Evolutionary conservation across 1,140 invertebrate species (phyloP).

Genomic region (Anastrepha ludens): DNA sequence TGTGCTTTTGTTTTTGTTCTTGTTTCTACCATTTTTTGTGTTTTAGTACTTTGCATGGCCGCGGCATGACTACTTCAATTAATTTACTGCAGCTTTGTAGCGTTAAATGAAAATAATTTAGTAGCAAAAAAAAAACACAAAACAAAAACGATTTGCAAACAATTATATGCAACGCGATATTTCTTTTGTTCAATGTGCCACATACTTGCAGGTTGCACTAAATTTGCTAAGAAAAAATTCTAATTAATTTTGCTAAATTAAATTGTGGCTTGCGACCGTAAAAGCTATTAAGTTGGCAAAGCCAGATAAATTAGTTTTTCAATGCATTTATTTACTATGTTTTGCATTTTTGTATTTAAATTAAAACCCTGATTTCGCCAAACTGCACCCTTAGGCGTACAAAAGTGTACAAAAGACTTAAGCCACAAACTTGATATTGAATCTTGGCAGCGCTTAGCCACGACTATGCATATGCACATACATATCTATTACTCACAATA

Average conservation of each 20-base stretch:
- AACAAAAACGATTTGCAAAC: too few species aligned
- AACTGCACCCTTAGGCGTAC: not conserved
- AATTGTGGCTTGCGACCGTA: slow-evolving; percentile 9
- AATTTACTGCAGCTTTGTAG: slow-evolving; percentile 27
- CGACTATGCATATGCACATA: too few species aligned
- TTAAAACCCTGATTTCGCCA: not conserved
- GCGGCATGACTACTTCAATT: not conserved
- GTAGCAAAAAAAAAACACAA: not conserved
- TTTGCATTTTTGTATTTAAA: not conserved
- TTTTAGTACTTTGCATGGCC: not conserved
- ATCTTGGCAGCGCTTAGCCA: not conserved
- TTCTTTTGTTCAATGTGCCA: not conserved
- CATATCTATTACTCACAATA: slow-evolving; percentile 26
- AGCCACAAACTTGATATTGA: slow-evolving; percentile 35
- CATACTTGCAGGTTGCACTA: not conserved
- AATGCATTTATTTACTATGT: not conserved
- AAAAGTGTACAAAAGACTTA: slow-evolving; percentile 36
- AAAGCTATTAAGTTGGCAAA: not conserved
- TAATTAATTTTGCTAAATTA: slow-evolving; percentile 45
- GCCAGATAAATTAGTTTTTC: not conserved
- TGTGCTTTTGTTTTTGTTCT: not conserved
- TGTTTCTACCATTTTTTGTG: not conserved
- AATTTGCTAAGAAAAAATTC: slow-evolving; percentile 5
- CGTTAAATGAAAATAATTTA: slow-evolving; percentile 32
- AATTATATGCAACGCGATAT: not conserved